Percentiles rank a stretch among this genome's conserved stretches.
These are phyloP conservation scores for Rhinogobius similis DNA, from an alignment of 2,113 vertebrate species.

Conservation along the genomic window DNA sequence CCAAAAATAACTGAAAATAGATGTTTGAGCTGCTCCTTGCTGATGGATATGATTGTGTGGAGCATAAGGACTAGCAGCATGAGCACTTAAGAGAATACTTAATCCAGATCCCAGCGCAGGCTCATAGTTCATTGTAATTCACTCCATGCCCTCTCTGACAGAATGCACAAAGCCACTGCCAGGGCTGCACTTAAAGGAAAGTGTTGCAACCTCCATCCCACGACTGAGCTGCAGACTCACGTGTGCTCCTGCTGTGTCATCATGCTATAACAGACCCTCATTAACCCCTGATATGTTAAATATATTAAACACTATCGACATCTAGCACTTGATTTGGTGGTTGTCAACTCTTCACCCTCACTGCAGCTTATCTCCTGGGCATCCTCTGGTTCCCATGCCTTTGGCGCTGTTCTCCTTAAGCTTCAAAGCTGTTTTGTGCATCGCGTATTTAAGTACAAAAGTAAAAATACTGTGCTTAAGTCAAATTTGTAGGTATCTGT, in stretches of 20 bases:
- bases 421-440: slow-evolving; percentile 40
- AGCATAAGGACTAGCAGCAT: slow-evolving; percentile 28
- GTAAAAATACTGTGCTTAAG: too few species aligned
- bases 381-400: slow-evolving; percentile 44
- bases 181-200: slow-evolving; percentile 54
- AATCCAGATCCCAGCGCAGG: slow-evolving; percentile 54
- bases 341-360: slow-evolving; percentile 10
- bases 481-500: too few species aligned
- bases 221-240: slow-evolving; percentile 23
- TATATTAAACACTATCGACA: not conserved
- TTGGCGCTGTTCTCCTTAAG: slow-evolving; percentile 19
- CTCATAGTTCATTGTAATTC: slow-evolving; percentile 59
- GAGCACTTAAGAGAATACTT: slow-evolving; percentile 47
- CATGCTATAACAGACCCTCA: not conserved
- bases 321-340: slow-evolving; percentile 6
- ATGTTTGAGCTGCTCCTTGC: not conserved
- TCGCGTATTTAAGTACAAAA: not conserved
- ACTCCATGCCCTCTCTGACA: slow-evolving; percentile 54
- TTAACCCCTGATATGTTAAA: not conserved
- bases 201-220: slow-evolving; percentile 28
- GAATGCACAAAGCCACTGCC: slow-evolving; percentile 45
- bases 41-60: slow-evolving; percentile 28
- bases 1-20: not conserved
- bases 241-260: slow-evolving; percentile 42
- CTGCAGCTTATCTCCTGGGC: slow-evolving; percentile 35